Evolutionary conservation across 2,113 vertebrate species (phyloP).

Genomic region (Rhabdornis inornatus): DNA sequence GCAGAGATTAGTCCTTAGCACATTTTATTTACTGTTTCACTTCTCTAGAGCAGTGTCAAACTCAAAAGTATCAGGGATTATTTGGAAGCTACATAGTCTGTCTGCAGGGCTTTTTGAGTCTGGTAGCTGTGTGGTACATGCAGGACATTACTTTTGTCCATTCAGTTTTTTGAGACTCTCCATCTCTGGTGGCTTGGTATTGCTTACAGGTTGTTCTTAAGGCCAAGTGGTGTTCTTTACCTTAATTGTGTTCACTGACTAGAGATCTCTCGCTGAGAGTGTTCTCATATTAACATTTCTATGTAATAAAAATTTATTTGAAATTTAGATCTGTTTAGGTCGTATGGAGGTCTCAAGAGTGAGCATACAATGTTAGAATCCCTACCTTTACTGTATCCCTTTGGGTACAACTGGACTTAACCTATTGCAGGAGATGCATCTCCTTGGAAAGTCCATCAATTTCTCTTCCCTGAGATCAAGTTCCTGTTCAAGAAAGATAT

Average conservation of each 20-base stretch:
- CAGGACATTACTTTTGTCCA: neutral
- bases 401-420: neutral
- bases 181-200: neutral
- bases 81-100: neutral
- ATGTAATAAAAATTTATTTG: neutral
- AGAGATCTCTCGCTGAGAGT: neutral
- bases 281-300: neutral
- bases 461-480: neutral
- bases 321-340: neutral
- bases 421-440: neutral
- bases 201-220: neutral
- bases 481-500: neutral
- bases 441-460: neutral
- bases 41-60: neutral
- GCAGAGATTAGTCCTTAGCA: neutral
- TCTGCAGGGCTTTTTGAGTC: neutral
- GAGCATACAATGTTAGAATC: neutral
- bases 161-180: neutral
- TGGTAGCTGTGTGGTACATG: neutral
- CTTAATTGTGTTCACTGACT: neutral
- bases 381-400: neutral
- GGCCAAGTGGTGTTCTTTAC: neutral
- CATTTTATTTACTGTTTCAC: neutral
- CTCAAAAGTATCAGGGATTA: neutral
- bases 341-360: neutral